Evolutionary conservation across 2,113 vertebrate species (phyloP).

Genomic region (Calyptommatus sinebrachiatus): DNA sequence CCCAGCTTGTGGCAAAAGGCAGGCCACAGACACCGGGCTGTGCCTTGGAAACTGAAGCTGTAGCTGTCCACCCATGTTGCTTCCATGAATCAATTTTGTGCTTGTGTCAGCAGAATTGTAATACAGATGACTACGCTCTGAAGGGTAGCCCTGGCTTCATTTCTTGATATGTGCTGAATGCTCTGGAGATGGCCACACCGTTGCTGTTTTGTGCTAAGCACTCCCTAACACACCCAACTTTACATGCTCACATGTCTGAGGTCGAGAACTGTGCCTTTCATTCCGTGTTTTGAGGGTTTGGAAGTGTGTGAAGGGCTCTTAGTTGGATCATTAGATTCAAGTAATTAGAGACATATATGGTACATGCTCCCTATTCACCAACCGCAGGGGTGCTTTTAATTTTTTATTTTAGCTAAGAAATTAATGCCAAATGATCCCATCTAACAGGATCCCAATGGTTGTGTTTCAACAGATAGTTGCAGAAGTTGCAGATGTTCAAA

Average conservation of each 20-base stretch:
- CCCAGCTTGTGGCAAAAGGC: too few species aligned
- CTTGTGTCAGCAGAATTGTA: not conserved
- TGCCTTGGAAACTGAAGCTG: not conserved
- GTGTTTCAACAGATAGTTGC: too few species aligned
- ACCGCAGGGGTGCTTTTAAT: too few species aligned
- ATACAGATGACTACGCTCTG: conserved; percentile 3
- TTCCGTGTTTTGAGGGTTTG: too few species aligned
- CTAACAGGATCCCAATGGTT: too few species aligned
- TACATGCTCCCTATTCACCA: too few species aligned
- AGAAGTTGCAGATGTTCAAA: too few species aligned
- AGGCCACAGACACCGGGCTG: not conserved
- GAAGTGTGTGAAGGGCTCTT: too few species aligned
- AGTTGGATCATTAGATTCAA: too few species aligned
- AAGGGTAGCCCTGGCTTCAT: not conserved
- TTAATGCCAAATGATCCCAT: too few species aligned
- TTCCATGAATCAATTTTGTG: not conserved
- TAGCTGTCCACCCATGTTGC: not conserved
- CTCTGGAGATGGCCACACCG: not conserved
- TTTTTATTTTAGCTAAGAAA: too few species aligned
- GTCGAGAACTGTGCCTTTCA: not conserved
- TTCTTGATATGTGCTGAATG: not conserved
- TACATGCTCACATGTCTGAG: not conserved
- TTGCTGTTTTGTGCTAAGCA: not conserved
- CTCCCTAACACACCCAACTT: not conserved
- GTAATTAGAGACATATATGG: too few species aligned